These are phyloP conservation scores for Anomalospiza imberbis DNA, from an alignment of 2,797 vertebrate species.

Conservation along the genomic window DNA sequence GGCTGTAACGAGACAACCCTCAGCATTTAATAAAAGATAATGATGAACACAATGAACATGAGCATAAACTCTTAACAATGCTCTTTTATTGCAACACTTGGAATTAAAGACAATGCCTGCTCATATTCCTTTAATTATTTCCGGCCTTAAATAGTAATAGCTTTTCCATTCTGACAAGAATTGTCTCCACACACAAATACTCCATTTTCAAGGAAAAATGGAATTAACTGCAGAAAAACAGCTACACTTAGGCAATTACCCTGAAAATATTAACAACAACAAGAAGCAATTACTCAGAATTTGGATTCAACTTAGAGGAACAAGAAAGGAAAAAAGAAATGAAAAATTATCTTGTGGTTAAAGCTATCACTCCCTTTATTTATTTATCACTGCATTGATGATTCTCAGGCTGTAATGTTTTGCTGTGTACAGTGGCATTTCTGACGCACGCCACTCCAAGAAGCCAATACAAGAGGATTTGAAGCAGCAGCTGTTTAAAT, in stretches of 20 bases:
- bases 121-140: slow-evolving; percentile 53
- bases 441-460: neutral
- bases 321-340: neutral
- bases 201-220: slow-evolving; percentile 45
- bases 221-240: slow-evolving; percentile 40
- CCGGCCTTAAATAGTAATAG: slow-evolving; percentile 49
- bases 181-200: slow-evolving; percentile 7
- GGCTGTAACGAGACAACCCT: neutral
- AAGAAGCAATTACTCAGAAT: neutral
- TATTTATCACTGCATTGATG: neutral
- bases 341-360: neutral
- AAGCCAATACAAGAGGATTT: neutral
- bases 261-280: slow-evolving; percentile 36
- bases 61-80: neutral
- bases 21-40: neutral
- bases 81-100: slow-evolving; percentile 30
- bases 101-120: slow-evolving; percentile 53
- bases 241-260: slow-evolving; percentile 23
- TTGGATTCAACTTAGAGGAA: neutral
- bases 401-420: neutral
- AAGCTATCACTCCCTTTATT: neutral
- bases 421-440: neutral
- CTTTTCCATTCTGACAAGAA: slow-evolving; percentile 46
- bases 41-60: neutral
- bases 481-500: neutral